Evolutionary conservation across 1,140 invertebrate genomes (phyloP).

Genomic region (Alviniconcha marisindica): DNA sequence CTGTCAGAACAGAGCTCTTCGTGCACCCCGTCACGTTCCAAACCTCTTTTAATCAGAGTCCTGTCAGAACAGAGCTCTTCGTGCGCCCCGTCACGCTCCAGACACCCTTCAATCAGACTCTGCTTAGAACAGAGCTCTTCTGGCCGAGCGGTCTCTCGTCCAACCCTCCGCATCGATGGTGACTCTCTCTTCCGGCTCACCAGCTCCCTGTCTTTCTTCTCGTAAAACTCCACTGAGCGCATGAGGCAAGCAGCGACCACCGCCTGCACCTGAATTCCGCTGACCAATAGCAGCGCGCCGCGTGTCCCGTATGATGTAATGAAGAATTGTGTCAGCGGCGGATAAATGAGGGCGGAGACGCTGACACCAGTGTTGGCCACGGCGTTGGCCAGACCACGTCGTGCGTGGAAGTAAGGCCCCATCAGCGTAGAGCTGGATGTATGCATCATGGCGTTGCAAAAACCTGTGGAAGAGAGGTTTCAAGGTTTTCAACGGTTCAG

Average conservation of each 20-base stretch:
- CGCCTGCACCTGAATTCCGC: slow-evolving; percentile 76
- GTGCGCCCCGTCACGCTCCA: too few species aligned
- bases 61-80: too few species aligned
- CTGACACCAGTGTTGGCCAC: slow-evolving; percentile 45
- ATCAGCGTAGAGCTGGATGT: slow-evolving; percentile 53
- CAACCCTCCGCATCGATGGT: not conserved
- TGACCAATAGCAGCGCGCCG: slow-evolving; percentile 82
- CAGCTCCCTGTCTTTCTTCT: not conserved
- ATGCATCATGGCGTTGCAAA: slow-evolving; percentile 45
- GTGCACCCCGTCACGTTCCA: too few species aligned
- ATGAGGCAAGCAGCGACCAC: slow-evolving; percentile 35
- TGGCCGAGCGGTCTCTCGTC: too few species aligned
- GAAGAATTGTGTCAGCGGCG: slow-evolving; percentile 46
- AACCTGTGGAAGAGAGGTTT: too few species aligned
- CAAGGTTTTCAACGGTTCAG: too few species aligned
- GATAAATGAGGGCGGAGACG: slow-evolving; percentile 46
- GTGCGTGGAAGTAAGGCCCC: slow-evolving; percentile 56
- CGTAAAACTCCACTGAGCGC: slow-evolving; percentile 41
- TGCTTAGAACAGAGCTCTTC: too few species aligned
- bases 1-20: too few species aligned
- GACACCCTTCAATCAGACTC: too few species aligned
- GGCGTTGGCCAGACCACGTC: slow-evolving; percentile 53
- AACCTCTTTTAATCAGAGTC: too few species aligned
- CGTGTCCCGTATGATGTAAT: slow-evolving; percentile 46
- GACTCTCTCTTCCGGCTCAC: not conserved